Evolutionary conservation across 2,888 invertebrate species (phyloP).

Genomic region (Ceramica pisi): DNA sequence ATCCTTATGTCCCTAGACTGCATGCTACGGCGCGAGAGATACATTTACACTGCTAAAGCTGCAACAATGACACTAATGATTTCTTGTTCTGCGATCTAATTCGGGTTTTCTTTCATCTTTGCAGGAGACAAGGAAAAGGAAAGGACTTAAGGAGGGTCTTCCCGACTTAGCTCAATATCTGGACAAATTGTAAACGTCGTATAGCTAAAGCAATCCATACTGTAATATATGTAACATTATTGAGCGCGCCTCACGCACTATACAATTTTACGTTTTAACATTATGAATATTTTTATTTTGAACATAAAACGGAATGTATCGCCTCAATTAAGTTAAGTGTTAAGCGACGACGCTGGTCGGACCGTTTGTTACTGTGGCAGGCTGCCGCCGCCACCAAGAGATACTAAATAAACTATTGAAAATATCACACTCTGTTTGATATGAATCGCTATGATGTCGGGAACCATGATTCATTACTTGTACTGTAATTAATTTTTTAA

Average conservation of each 20-base stretch:
- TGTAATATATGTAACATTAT: constrained; percentile 89
- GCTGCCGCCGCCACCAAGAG: constrained; percentile 38
- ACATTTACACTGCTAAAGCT: constrained; percentile 76
- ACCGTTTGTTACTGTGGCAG: constrained; percentile 51
- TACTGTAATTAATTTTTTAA: constrained; percentile 90
- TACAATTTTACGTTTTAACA: constrained; percentile 72
- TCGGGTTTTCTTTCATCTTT: constrained; percentile 68
- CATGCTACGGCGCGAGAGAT: constrained; percentile 90
- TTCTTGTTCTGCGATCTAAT: neutral
- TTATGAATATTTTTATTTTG: constrained; percentile 72
- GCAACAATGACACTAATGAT: too few relatives aligned
- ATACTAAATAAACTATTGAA: constrained; percentile 63
- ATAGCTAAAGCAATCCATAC: constrained; percentile 86
- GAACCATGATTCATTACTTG: constrained; percentile 79
- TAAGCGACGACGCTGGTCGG: constrained; percentile 70
- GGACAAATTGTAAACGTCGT: constrained; percentile 98
- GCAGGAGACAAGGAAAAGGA: constrained; percentile 98
- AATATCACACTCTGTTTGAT: constrained; percentile 61
- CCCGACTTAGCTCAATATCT: constrained; percentile 98
- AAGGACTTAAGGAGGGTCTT: constrained; percentile 99
- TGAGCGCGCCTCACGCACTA: constrained; percentile 83
- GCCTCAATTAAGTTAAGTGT: constrained; percentile 76
- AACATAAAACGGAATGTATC: constrained; percentile 71
- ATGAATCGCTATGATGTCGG: constrained; percentile 66
- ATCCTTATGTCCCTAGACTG: constrained; percentile 94